Evolutionary conservation across 2,888 invertebrate genomes (phyloP).

Genomic region (Nesidiocoris tenuis): DNA sequence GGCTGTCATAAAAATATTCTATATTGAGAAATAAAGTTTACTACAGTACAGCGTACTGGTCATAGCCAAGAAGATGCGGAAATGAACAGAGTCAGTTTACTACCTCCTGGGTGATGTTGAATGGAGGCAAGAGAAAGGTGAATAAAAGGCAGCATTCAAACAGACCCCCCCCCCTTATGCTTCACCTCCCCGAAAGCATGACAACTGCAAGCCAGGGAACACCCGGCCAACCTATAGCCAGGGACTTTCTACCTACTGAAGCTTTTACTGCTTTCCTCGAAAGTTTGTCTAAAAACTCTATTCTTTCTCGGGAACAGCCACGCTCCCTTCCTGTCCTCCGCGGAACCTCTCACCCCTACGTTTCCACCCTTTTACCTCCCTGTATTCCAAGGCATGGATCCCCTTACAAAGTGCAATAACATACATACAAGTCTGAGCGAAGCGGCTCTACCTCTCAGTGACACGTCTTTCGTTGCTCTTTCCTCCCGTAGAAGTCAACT

Average conservation of each 20-base stretch:
- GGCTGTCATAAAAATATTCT: too few species aligned
- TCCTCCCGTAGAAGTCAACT: slow-evolving; percentile 29
- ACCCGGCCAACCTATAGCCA: background rate
- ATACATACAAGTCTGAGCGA: slow-evolving; percentile 35
- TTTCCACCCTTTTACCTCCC: background rate
- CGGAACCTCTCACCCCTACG: background rate
- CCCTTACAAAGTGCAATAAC: slow-evolving; percentile 43
- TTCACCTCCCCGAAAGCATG: background rate
- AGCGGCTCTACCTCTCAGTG: slow-evolving; percentile 13
- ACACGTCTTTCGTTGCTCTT: slow-evolving; percentile 27
- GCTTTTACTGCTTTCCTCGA: slow-evolving; percentile 45
- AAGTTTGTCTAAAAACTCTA: slow-evolving; percentile 46
- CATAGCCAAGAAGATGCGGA: background rate
- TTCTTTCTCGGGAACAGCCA: slow-evolving; percentile 18
- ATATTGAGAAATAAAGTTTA: background rate
- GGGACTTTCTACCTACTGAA: slow-evolving; percentile 2
- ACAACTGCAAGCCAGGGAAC: background rate
- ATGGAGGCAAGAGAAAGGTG: slow-evolving; percentile 35
- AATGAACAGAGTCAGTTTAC: background rate
- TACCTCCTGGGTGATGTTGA: slow-evolving; percentile 4
- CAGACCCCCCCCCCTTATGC: background rate
- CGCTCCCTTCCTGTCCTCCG: background rate
- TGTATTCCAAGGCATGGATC: background rate
- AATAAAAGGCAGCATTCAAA: slow-evolving; percentile 40
- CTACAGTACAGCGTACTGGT: background rate